Conservation (phyloP, 1,140 invertebrate genomes). For the Sipha flava region DNA sequence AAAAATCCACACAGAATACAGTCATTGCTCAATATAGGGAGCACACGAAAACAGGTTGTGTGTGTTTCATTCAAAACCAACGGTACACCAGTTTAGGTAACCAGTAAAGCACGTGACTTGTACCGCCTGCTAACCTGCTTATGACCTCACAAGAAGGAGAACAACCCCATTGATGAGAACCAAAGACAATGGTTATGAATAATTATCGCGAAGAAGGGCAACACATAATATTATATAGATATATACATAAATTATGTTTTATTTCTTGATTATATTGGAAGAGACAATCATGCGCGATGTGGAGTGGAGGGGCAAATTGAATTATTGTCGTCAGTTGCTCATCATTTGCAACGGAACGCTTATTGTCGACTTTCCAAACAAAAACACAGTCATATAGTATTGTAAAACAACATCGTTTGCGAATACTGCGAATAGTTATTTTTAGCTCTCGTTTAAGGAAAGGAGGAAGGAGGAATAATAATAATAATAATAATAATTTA, state of each 20-base stretch:
- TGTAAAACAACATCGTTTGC: too few species aligned
- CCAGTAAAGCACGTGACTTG: slow-evolving; percentile 31
- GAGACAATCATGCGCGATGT: too few species aligned
- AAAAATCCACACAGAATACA: background rate
- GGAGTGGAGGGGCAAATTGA: too few species aligned
- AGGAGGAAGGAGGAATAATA: too few species aligned
- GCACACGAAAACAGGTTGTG: slow-evolving; percentile 24
- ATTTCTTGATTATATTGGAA: too few species aligned
- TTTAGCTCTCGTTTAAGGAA: too few species aligned
- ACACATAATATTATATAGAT: too few species aligned
- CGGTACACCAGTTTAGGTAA: slow-evolving; percentile 29
- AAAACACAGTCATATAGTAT: background rate
- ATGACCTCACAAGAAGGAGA: slow-evolving; percentile 22
- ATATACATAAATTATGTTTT: too few species aligned
- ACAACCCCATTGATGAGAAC: slow-evolving; percentile 2
- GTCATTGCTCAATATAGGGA: background rate
- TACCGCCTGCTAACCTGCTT: slow-evolving; percentile 20
- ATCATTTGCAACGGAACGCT: background rate
- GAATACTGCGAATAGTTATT: too few species aligned
- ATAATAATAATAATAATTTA: too few species aligned
- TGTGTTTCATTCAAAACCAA: slow-evolving; percentile 25
- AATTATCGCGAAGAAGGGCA: background rate
- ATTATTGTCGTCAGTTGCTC: background rate
- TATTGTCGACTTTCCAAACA: background rate
- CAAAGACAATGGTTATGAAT: background rate